Evolutionary conservation across 2,113 vertebrate genomes (phyloP), one percentile per base, ranked within the genome.

Genomic region (Semicossyphus pulcher): DNA sequence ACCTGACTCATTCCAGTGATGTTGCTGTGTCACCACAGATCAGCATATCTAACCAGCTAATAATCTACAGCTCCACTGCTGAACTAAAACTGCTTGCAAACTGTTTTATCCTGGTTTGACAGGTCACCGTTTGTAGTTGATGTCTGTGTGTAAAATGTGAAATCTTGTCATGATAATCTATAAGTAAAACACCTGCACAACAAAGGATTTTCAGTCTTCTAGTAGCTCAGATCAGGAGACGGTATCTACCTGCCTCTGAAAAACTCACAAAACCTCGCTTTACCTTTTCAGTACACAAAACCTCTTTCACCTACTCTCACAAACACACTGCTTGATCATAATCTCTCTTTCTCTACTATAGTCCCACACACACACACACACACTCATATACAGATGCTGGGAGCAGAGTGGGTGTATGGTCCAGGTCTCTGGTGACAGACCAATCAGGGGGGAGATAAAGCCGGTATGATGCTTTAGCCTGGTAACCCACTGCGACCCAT

Each of bases 371-470:
- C 44, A 63, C 72, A 63, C 56, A 73, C 71, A 77, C 80, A 77
- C 62, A 78, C 71, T 70, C 69, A 73, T 52, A 81, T 56, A 78
- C 62, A 77, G 75, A 85, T 64, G 48, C 67, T 65, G 59, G 49
- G 54, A 80, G 63, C 76, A 34, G 57, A 71, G 76, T 72, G 77
- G 86, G 84, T 86, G 76, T 95, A 95, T 96, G 95, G 96, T 96
- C 94, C 94, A 93, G 95, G 96, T 96, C 95, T 95, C 95, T 94
- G 94, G 96, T 96, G 96, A 96, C 96, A 96, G 96, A 96, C 95
- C 96, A 96, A 97, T 98, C 96, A 95, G 94, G 93, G 93, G 95
- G 94, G 94, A 97, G 97, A 97, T 97, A 96, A 97, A 97, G 96
- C 95, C 83, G 3, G 89, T 95, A 97, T 96, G 97, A 97, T 97